Conservation (phyloP, 2,113 vertebrate species). For the Tachysurus fulvidraco region DNA sequence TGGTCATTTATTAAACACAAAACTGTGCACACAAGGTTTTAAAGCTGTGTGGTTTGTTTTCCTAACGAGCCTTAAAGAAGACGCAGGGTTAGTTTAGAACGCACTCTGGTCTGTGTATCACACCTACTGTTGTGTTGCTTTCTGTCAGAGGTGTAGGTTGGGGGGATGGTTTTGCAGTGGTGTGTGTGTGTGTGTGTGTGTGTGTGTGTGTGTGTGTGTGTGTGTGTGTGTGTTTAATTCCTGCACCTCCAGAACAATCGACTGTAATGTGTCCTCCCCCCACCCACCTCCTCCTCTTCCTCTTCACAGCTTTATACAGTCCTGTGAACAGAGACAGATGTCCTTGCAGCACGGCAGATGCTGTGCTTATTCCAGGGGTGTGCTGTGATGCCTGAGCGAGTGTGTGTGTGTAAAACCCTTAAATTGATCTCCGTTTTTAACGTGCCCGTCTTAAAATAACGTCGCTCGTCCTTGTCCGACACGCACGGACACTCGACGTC, state of each 20-base stretch:
- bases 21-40: too few relatives aligned
- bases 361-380: conserved; percentile 7
- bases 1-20: too few relatives aligned
- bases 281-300: not conserved
- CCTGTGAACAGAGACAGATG: conserved; percentile 33
- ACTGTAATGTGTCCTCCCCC: not conserved
- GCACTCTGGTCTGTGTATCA: not conserved
- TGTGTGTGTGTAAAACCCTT: not conserved
- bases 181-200: conserved; percentile 31
- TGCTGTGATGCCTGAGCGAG: conserved; percentile 9
- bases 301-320: conserved; percentile 24
- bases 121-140: conserved; percentile 41
- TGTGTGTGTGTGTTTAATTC: conserved; percentile 6
- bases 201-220: conserved; percentile 1
- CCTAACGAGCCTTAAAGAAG: not conserved
- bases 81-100: not conserved
- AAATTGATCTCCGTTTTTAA: not conserved
- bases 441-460: not conserved
- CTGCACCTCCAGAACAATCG: conserved; percentile 9
- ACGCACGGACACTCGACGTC: not conserved
- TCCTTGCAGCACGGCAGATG: conserved; percentile 26
- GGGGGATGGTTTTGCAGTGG: conserved; percentile 60
- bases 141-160: conserved; percentile 60
- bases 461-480: not conserved
- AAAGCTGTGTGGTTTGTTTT: too few relatives aligned